phyloP scores from a whole-genome alignment of 2,113 vertebrate species.

The Chrysemys picta region DNA sequence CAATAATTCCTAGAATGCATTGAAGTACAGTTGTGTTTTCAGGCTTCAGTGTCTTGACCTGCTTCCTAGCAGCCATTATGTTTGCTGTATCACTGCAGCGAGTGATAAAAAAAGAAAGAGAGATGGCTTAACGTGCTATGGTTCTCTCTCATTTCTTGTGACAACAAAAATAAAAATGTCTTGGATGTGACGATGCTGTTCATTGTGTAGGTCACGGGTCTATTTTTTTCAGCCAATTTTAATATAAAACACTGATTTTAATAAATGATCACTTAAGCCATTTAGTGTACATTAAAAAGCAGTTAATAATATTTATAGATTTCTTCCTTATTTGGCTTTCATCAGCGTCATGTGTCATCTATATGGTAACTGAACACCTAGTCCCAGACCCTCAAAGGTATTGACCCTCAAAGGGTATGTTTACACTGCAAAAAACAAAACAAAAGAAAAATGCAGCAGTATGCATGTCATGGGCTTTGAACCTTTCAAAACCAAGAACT shows the following conservation, averaged over 20 bases:
- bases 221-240: not conserved
- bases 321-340: not conserved
- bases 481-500: too few species aligned
- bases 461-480: too few species aligned
- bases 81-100: not conserved
- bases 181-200: not conserved
- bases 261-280: not conserved
- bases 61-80: not conserved
- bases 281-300: conserved; percentile 10
- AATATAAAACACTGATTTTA: not conserved
- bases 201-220: not conserved
- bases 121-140: not conserved
- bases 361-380: not conserved
- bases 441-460: too few species aligned
- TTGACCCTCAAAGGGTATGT: too few species aligned
- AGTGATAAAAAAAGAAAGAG: conserved; percentile 20
- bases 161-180: conserved; percentile 2
- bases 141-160: conserved; percentile 9
- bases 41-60: not conserved
- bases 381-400: not conserved
- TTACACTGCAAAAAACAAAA: too few species aligned
- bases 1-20: not conserved
- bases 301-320: not conserved
- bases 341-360: not conserved
- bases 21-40: not conserved